A percentile compares a stretch with the other conserved stretches of the same genome.
These are phyloP conservation scores for Chrysopa pallens DNA, from an alignment of 1,140 invertebrate genomes.

Conservation along the genomic window DNA sequence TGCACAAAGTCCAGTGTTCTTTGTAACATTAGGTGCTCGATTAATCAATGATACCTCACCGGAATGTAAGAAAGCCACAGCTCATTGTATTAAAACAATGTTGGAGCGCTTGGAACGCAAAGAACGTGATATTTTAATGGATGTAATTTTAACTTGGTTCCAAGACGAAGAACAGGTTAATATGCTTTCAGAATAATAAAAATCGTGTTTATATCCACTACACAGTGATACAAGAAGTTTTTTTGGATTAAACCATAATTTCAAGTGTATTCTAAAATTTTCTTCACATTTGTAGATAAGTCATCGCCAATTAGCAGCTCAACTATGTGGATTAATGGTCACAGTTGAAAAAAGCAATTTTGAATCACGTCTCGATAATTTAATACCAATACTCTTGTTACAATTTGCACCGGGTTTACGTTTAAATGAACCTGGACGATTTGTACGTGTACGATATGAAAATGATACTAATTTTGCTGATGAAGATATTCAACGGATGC, in stretches of 20 bases:
- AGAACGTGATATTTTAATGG: slow-evolving; percentile 41
- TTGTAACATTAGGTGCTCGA: slow-evolving; percentile 50
- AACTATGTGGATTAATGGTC: slow-evolving; percentile 42
- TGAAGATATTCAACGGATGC: slow-evolving; percentile 27
- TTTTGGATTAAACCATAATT: no score
- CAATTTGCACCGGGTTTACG: slow-evolving; percentile 22
- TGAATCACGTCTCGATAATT: slow-evolving; percentile 12
- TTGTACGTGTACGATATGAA: slow-evolving; percentile 16
- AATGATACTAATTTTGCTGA: slow-evolving; percentile 14
- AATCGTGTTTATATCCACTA: no score
- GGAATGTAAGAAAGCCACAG: slow-evolving; percentile 42
- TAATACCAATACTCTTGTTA: slow-evolving; percentile 26
- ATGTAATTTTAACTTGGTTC: slow-evolving; percentile 45
- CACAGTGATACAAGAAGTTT: no score
- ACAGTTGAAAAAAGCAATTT: slow-evolving; percentile 28
- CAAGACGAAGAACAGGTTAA: slow-evolving; percentile 35
- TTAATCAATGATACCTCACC: slow-evolving; percentile 56
- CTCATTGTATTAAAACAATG: slow-evolving; percentile 43
- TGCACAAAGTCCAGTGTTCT: slow-evolving; percentile 44
- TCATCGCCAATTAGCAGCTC: slow-evolving; percentile 33
- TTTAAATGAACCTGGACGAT: slow-evolving; percentile 16
- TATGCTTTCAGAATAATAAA: slow-evolving; percentile 20
- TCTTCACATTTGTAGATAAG: slow-evolving; percentile 16
- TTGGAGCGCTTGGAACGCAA: slow-evolving; percentile 32
- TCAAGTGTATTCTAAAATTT: neutral